phyloP scores from a whole-genome alignment of 2,797 vertebrate species.

The Lemur catta region DNA sequence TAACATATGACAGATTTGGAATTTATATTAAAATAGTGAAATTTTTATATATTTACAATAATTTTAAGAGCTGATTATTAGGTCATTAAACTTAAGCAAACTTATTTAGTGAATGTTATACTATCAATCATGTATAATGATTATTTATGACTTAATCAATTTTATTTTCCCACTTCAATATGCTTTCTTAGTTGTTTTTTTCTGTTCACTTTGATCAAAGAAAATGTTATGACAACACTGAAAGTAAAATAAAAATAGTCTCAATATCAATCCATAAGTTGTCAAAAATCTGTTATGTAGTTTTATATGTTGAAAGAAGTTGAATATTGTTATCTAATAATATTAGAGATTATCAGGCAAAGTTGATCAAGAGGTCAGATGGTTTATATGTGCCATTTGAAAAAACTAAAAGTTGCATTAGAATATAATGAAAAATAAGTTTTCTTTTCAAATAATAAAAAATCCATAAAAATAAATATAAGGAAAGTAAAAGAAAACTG shows the following conservation, averaged over 20 bases:
- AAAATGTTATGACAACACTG: not conserved
- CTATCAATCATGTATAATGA: slow-evolving; percentile 41
- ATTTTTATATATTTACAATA: slow-evolving; percentile 47
- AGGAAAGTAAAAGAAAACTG: not conserved
- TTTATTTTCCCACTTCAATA: slow-evolving; percentile 36
- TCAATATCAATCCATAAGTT: not conserved
- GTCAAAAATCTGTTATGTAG: not conserved
- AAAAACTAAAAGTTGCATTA: not conserved
- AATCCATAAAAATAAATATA: not conserved
- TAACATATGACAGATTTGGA: not conserved
- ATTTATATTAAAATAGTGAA: not conserved
- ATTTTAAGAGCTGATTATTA: slow-evolving; percentile 50
- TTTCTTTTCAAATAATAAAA: not conserved
- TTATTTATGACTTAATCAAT: slow-evolving; percentile 55
- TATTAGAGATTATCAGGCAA: not conserved
- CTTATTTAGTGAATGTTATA: slow-evolving; percentile 60
- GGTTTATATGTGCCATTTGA: not conserved
- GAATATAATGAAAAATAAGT: not conserved
- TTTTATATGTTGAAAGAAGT: not conserved
- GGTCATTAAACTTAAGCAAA: slow-evolving; percentile 53
- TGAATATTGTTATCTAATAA: not conserved
- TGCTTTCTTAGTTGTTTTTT: not conserved
- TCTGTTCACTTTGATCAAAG: not conserved
- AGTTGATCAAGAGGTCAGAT: not conserved
- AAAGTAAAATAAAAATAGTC: not conserved